Evolutionary conservation across 2,113 vertebrate species (phyloP), one percentile per base, ranked within the genome.

Genomic region (Microcebus murinus): DNA sequence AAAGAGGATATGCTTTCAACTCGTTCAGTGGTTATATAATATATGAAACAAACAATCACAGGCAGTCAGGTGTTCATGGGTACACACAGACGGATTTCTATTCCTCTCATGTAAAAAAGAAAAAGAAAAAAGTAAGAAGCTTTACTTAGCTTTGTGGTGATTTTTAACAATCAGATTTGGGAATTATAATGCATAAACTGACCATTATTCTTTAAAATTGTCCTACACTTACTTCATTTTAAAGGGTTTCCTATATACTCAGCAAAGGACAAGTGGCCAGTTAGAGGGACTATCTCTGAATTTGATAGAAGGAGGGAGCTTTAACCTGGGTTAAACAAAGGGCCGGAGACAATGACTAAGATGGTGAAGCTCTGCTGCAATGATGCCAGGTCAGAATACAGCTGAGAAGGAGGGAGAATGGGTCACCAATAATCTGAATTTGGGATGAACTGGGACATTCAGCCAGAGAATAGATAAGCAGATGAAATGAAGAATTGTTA

Each of bases 121-220:
- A n/a, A 70, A 42, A 31, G 11, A 23, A 31, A 15, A 68, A 65
- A 68, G 21, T 13, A 79, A 55, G 61, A 23, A 76, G 34, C 1
- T 34, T 29, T 45, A 11, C 14, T n/a, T 61, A 77, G 77, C n/a
- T 80, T 81, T 79, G 17, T 29, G 23, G 1, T 84, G n/a, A 45
- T 87, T 87, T 91, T 87, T 48, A 20, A 82, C 90, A 95, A 25
- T 29, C 68, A 29, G 15, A 48, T 76, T 83, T 90, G 29, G 18
- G n/a, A 92, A 95, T 87, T 87, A 80, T 4, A 81, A 1, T 15
- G 13, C 20, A 67, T 55, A 55, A 55, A 55, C 17, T 55, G 12
- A 31, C 4, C 17, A 63, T 21, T 91, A 13, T 52, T 94, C 34
- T 80, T 94, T 61, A 73, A 95, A 68, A 45, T 14, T 23, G 21